Evolutionary conservation across 2,113 vertebrate species (phyloP).

Genomic region (Ictalurus furcatus): DNA sequence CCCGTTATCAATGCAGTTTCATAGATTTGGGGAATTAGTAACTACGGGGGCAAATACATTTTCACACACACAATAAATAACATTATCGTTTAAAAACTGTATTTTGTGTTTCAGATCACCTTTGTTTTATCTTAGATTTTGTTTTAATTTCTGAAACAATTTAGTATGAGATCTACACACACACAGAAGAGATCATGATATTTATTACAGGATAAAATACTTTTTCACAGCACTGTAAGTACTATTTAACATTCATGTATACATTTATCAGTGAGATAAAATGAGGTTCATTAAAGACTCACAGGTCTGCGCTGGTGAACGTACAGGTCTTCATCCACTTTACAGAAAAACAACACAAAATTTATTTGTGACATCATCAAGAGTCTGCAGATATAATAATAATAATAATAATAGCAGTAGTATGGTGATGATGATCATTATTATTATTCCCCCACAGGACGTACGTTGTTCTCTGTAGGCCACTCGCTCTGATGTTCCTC

Average conservation of each 20-base stretch:
- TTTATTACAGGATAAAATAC: no score
- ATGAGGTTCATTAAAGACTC: constrained; percentile 1
- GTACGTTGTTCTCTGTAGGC: constrained; percentile 71
- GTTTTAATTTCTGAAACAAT: no score
- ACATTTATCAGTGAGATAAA: neutral
- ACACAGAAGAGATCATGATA: no score
- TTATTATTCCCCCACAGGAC: neutral
- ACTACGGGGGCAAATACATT: no score
- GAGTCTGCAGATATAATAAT: neutral
- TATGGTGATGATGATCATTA: neutral
- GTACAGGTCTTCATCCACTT: constrained; percentile 70
- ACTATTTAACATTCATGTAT: neutral
- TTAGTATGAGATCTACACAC: no score
- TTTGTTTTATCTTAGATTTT: no score
- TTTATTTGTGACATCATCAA: neutral
- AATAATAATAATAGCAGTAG: neutral
- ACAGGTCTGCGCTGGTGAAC: constrained; percentile 49
- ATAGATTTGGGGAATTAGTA: no score
- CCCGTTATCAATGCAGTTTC: no score
- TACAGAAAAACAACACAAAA: constrained; percentile 40
- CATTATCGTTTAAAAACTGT: no score
- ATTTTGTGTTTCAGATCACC: no score
- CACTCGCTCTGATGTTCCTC: constrained; percentile 60
- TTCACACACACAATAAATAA: no score
- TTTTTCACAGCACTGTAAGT: neutral